Evolutionary conservation across 2,888 invertebrate genomes (phyloP).

Genomic region (Heliconius charithonia): DNA sequence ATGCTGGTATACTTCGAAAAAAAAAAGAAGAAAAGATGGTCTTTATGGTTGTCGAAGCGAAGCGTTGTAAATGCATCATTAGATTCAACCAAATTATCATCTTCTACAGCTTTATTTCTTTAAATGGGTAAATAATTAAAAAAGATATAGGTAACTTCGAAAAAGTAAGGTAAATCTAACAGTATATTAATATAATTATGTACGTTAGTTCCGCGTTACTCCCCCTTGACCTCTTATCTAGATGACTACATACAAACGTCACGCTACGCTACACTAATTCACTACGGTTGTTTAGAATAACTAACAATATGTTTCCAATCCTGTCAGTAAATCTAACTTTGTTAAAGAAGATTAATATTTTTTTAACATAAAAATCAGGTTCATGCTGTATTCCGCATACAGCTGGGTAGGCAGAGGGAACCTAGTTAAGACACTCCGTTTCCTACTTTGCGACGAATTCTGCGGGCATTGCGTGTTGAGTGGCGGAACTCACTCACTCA

Average conservation of each 20-base stretch:
- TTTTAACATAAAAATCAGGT: no score
- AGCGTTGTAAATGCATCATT: not conserved
- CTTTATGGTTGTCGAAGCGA: no score
- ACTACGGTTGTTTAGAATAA: slow-evolving; percentile 17
- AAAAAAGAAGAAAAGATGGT: no score
- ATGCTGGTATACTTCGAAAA: no score
- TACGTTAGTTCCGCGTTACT: slow-evolving; percentile 33
- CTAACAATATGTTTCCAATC: not conserved
- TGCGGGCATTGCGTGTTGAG: no score
- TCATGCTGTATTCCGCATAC: no score
- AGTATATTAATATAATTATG: slow-evolving; percentile 17
- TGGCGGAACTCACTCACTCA: no score
- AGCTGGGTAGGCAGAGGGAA: no score
- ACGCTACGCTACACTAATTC: slow-evolving; percentile 25
- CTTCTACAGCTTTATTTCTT: not conserved
- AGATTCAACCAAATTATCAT: not conserved
- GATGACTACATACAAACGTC: slow-evolving; percentile 30
- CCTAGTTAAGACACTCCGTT: no score
- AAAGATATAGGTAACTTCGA: not conserved
- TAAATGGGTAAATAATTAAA: not conserved
- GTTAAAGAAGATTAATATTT: not conserved
- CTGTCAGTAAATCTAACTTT: not conserved
- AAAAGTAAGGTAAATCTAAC: slow-evolving; percentile 12
- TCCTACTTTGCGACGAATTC: no score
- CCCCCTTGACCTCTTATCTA: slow-evolving; percentile 36